Evolutionary conservation across 2,113 vertebrate species (phyloP).

Genomic region (Ceyx cyanopectus): DNA sequence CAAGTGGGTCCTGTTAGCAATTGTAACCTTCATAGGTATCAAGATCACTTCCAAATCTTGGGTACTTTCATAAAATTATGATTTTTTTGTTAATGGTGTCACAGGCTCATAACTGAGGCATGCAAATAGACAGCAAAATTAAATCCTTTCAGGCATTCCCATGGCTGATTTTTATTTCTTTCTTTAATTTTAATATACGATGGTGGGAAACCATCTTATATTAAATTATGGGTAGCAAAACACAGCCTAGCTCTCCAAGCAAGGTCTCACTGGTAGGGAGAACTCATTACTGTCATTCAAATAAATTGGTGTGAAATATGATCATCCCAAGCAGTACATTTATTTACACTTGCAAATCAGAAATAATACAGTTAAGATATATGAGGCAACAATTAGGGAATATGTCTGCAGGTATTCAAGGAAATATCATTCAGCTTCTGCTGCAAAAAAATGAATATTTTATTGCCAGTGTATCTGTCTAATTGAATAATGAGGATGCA

Average conservation of each 20-base stretch:
- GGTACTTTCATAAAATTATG: background rate
- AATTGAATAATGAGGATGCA: conserved; percentile 61
- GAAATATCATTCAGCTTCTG: conserved; percentile 6
- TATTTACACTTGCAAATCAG: conserved; percentile 72
- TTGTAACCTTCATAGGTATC: background rate
- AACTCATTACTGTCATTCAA: conserved; percentile 72
- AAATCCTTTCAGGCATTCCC: conserved; percentile 16
- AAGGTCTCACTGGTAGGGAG: conserved; percentile 5
- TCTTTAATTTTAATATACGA: background rate
- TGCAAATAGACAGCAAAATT: background rate
- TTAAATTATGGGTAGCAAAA: conserved; percentile 19
- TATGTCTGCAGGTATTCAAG: conserved; percentile 55
- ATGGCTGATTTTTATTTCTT: conserved; percentile 13
- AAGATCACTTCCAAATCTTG: background rate
- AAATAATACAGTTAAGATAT: conserved; percentile 43
- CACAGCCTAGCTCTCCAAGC: background rate
- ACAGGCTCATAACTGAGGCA: background rate
- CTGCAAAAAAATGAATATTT: conserved; percentile 4
- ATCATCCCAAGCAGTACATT: conserved; percentile 53
- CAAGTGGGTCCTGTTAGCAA: background rate
- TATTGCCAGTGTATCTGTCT: conserved; percentile 29
- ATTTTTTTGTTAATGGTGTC: background rate
- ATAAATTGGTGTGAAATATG: conserved; percentile 74
- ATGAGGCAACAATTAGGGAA: conserved; percentile 67
- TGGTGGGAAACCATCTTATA: background rate